Evolutionary conservation across 2,797 vertebrate species (phyloP), one percentile per base, ranked within the genome.

Genomic region (Diplodus sargus): DNA sequence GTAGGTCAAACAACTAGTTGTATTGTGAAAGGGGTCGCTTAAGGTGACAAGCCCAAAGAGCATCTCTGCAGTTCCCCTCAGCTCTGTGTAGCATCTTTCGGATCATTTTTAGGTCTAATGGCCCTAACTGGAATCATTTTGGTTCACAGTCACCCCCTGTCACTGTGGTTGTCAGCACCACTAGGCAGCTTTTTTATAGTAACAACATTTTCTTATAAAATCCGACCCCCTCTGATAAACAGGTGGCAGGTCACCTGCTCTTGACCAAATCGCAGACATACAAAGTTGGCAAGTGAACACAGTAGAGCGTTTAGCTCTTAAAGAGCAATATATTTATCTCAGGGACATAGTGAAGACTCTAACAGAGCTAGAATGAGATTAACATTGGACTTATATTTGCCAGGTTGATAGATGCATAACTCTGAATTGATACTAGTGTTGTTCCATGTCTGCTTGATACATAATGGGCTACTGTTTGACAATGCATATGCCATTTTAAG

Each of bases 141-240:
- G 39, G 4, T 61, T 54, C 13, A 25, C 45, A 59, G n/a, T 39
- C 15, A 66, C 39, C 39, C 7, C 39, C 39, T 39, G 9, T 43
- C 52, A 61, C 2, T 54, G 54, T 73, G 65, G 42, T 49, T 61
- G 68, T 18, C 48, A 78, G 42, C 34, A 56, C 15, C 11, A 51
- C 5, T 51, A 52, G 20, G 4, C 16, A 65, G 53, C 39, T 56
- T 48, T 30, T 56, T 28, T 28, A 11, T 57, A 30, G 2, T 13
- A 15, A 70, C 9, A 15, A 70, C 39, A 39, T 39, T 39, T 39
- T 39, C 8, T 39, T 39, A 3, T 10, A 11, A 28, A 57, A 57
- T 28, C 23, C 23, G 45, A 12, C 16, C 1, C 10, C 17, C 39
- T 56, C 16, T 22, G 52, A 54, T 53, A 48, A 59, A 56, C 22